Evolutionary conservation across 2,888 invertebrate genomes (phyloP), one percentile per base, ranked within the genome.

Genomic region (Nezara viridula): DNA sequence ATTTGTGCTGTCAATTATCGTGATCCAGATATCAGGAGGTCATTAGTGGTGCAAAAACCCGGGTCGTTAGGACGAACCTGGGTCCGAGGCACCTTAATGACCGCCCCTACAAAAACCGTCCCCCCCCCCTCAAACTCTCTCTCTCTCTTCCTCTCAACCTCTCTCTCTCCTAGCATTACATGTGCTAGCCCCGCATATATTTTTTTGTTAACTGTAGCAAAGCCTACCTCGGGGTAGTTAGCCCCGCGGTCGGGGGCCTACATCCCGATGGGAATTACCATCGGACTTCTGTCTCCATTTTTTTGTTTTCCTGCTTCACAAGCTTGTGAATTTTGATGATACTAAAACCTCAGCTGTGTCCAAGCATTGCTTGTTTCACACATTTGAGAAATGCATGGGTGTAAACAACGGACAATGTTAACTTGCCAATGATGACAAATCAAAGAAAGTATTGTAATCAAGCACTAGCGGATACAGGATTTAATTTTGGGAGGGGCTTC

Each of bases 101-200:
- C 81, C 40, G 81, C 3, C 81, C 81, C 81, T 44, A 44, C 81
- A 81, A 81, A 81, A 81, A 81, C 81, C 73, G 4, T 40, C 19
- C 21, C 66, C 4, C n/a, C 32, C 12, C 66, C 16, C 27, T 27
- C 66, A 7, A 5, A 6, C 50, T 50, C 50, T 7, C 50, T 19
- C 50, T 19, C 50, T 19, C 50, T 50, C 50, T 16, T 16, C 5
- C 50, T 50, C 19, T 19, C 73, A 4, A 0, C 19, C 73, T 10
- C 73, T n/a, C 73, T 37, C 73, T 37, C 32, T 73, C 40, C 81
- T 81, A 81, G 81, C 44, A 44, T 81, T 81, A 81, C 81, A 81
- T 81, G 81, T 81, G 81, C 81, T 81, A 81, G 81, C 81, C 44
- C 81, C 81, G 81, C 81, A 81, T 81, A 81, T 81, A 81, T 81